These are phyloP conservation scores for Drosophila pseudotakahashii DNA, from an alignment of 2,888 invertebrate species.

Conservation along the genomic window DNA sequence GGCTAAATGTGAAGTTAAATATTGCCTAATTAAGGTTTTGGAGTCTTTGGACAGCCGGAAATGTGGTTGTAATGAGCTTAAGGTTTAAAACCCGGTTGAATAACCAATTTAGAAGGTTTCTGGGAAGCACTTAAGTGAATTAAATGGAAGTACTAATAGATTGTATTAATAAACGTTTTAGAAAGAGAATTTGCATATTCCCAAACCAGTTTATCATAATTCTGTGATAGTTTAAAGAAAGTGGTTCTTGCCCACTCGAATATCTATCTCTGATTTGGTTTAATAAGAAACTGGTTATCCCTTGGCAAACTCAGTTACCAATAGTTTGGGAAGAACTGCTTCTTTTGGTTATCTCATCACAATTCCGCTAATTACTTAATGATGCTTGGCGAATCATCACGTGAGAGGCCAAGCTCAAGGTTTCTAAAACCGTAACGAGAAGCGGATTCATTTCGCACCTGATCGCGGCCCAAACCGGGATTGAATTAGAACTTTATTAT, in stretches of 20 bases:
- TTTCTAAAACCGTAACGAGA: constrained; percentile 1
- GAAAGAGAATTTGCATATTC: neutral
- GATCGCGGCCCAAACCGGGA: constrained; percentile 9
- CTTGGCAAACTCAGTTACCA: neutral
- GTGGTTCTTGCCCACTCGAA: constrained; percentile 1
- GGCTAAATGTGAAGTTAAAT: constrained; percentile 36
- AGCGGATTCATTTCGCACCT: constrained; percentile 37
- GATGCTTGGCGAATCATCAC: constrained; percentile 2
- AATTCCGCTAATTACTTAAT: constrained; percentile 15
- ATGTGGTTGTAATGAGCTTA: neutral
- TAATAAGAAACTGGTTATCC: neutral
- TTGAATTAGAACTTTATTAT: constrained; percentile 61
- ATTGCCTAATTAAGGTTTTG: constrained; percentile 41
- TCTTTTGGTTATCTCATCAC: constrained; percentile 21
- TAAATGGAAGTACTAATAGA: neutral
- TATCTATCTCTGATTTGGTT: neutral
- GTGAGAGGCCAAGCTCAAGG: neutral
- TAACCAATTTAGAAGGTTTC: constrained; percentile 1
- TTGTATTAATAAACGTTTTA: neutral
- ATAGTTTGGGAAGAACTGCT: constrained; percentile 3
- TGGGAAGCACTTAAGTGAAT: neutral
- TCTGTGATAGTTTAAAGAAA: constrained; percentile 6
- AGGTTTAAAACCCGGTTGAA: neutral
- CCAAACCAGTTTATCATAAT: neutral
- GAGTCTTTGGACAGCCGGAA: constrained; percentile 11